Percentiles rank a stretch among this genome's conserved stretches.
Evolutionary conservation across 1,140 invertebrate species (phyloP).

Genomic region (Neocloeon triangulifer): DNA sequence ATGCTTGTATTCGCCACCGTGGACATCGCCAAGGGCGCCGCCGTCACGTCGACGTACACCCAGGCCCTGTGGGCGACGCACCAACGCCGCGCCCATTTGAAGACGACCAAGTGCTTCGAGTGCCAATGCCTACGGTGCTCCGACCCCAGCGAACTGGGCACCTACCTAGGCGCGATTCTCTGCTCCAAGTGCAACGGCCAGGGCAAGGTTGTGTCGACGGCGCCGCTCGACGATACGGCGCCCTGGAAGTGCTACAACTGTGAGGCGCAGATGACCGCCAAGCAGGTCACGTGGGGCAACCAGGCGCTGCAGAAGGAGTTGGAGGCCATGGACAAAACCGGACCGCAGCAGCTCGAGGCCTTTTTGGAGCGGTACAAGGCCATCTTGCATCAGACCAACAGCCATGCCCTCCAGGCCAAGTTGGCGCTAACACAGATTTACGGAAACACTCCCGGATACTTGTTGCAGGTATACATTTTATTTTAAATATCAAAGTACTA

Average conservation of each 20-base stretch:
- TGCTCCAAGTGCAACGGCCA: constrained; percentile 17
- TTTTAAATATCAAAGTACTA: no score
- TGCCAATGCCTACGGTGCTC: constrained; percentile 48
- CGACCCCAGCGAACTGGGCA: constrained; percentile 55
- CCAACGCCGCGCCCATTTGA: constrained; percentile 49
- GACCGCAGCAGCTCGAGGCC: constrained; percentile 27
- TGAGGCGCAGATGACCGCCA: constrained; percentile 22
- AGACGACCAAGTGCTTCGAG: constrained; percentile 56
- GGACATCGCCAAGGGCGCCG: constrained; percentile 36
- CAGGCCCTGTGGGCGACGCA: constrained; percentile 66
- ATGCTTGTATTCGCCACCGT: constrained; percentile 22
- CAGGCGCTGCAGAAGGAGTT: constrained; percentile 32
- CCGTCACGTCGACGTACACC: constrained; percentile 60
- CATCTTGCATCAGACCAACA: constrained; percentile 36
- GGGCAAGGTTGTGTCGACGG: constrained; percentile 23
- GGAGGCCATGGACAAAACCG: constrained; percentile 23
- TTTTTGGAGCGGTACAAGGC: constrained; percentile 25
- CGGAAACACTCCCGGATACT: no score
- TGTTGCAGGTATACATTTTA: no score
- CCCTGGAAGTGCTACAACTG: constrained; percentile 38
- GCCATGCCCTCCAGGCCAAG: constrained; percentile 37
- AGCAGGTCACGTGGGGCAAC: constrained; percentile 30
- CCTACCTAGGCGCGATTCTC: constrained; percentile 41
- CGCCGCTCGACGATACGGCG: constrained; percentile 27
- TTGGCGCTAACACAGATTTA: constrained; percentile 38